Conservation (phyloP, 2,113 vertebrate species). For the Crotalus helleri region DNA sequence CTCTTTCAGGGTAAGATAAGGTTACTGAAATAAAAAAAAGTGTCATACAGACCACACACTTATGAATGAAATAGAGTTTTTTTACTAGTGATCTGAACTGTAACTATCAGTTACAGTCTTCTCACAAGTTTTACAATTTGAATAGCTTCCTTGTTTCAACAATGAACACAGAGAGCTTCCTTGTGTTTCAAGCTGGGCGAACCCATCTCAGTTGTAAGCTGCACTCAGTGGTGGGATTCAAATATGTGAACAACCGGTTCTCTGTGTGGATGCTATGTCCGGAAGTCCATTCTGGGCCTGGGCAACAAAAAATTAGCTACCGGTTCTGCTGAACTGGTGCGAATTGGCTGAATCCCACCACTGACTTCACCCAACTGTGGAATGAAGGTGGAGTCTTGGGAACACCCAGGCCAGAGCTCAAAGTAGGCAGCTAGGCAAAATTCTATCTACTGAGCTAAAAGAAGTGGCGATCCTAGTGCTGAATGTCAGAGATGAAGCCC, state of each 20-base stretch:
- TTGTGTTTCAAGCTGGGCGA: neutral
- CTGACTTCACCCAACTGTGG: neutral
- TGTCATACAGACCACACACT: neutral
- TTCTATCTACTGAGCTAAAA: neutral
- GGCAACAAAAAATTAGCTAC: too few species aligned
- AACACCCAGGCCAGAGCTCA: neutral
- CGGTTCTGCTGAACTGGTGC: too few species aligned
- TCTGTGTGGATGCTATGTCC: too few species aligned
- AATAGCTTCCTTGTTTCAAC: neutral
- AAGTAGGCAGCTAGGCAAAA: neutral
- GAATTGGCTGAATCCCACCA: too few species aligned
- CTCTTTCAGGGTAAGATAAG: neutral
- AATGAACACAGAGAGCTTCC: neutral
- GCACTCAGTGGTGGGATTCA: neutral
- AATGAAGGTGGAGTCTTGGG: neutral
- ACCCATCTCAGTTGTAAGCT: neutral
- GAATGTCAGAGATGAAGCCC: neutral
- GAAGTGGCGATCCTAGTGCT: neutral
- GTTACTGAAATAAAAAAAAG: constrained; percentile 26
- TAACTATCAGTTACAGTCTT: neutral
- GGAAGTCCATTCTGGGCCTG: too few species aligned
- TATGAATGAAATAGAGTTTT: constrained; percentile 23
- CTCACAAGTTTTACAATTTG: neutral
- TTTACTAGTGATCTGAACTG: neutral
- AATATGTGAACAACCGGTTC: too few species aligned